A percentile compares a stretch with the other conserved stretches of the same genome.
phyloP scores from a whole-genome alignment of 2,797 vertebrate genomes.

The Avahi laniger region DNA sequence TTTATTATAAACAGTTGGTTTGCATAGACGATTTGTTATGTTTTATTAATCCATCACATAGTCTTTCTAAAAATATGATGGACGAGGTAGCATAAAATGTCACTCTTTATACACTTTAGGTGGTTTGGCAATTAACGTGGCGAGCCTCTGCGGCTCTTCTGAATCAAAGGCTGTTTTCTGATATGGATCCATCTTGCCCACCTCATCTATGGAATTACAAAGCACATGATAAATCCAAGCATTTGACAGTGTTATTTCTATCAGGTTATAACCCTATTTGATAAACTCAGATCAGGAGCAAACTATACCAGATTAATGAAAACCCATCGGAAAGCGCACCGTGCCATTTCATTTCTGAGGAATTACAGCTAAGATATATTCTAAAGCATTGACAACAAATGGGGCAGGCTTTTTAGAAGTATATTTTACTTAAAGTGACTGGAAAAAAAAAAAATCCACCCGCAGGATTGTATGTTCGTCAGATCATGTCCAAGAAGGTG shows the following conservation, averaged over 20 bases:
- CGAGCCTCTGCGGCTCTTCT: constrained; percentile 72
- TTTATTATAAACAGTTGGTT: constrained; percentile 83
- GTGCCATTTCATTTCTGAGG: constrained; percentile 61
- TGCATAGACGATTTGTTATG: constrained; percentile 79
- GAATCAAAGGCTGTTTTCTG: constrained; percentile 72
- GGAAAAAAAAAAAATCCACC: constrained; percentile 40
- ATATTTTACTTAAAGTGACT: constrained; percentile 71
- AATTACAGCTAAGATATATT: constrained; percentile 56
- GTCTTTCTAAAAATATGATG: constrained; percentile 83
- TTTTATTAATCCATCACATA: constrained; percentile 85
- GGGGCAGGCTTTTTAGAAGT: constrained; percentile 60
- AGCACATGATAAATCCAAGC: constrained; percentile 79
- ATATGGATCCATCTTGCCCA: constrained; percentile 64
- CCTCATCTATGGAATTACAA: constrained; percentile 77
- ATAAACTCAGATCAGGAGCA: constrained; percentile 68
- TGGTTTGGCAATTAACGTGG: constrained; percentile 81
- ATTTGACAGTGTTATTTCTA: constrained; percentile 76
- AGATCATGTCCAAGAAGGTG: constrained; percentile 49
- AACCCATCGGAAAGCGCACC: constrained; percentile 64
- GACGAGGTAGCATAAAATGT: constrained; percentile 79
- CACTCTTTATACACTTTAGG: constrained; percentile 82
- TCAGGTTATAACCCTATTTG: constrained; percentile 75
- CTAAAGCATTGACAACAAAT: constrained; percentile 67
- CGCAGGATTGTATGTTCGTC: constrained; percentile 59
- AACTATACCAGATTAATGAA: constrained; percentile 79